Evolutionary conservation across 2,113 vertebrate species (phyloP).

Genomic region (Sinosuthora webbiana): DNA sequence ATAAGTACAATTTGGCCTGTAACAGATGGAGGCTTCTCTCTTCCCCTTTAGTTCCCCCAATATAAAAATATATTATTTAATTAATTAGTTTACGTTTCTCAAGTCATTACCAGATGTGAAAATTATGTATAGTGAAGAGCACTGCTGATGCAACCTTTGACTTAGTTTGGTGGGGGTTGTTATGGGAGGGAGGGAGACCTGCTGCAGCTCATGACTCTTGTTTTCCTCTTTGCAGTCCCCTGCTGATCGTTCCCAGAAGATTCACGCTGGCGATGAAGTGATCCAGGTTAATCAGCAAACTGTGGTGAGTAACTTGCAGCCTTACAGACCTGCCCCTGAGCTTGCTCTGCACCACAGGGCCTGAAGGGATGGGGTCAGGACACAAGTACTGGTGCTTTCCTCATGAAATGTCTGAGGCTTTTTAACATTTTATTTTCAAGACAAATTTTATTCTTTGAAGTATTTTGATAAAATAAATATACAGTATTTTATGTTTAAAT

Average conservation of each 20-base stretch:
- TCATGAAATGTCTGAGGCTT: neutral
- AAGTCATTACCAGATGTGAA: neutral
- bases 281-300: conserved; percentile 93
- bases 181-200: neutral
- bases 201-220: neutral
- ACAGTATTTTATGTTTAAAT: neutral
- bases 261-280: conserved; percentile 96
- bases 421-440: neutral
- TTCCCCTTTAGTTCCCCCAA: neutral
- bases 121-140: neutral
- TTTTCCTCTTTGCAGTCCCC: conserved; percentile 80
- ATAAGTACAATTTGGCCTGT: neutral
- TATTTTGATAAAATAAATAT: neutral
- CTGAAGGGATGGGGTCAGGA: neutral
- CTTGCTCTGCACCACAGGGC: neutral
- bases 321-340: neutral
- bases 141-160: neutral
- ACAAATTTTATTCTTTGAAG: neutral
- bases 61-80: neutral
- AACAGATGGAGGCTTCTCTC: neutral
- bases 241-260: conserved; percentile 92
- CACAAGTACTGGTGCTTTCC: neutral
- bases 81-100: neutral
- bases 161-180: neutral
- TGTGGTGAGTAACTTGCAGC: conserved; percentile 82